These are phyloP conservation scores for Nipponacmea schrenckii DNA, from an alignment of 2,888 invertebrate genomes.

Conservation along the genomic window DNA sequence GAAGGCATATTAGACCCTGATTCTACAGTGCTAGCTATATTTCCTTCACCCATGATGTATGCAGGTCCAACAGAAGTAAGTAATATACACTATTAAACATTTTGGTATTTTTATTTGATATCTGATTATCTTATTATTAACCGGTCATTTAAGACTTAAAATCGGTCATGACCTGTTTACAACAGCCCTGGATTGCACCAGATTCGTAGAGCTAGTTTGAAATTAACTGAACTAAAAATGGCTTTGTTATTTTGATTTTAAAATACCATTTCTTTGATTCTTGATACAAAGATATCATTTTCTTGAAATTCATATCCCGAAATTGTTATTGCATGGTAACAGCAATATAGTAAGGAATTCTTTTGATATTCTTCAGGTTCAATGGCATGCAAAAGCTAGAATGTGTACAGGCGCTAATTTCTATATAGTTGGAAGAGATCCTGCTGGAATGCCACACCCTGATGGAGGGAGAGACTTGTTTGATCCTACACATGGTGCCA, in stretches of 20 bases:
- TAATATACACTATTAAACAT: neutral
- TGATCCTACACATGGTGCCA: conserved; percentile 91
- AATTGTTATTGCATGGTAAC: neutral
- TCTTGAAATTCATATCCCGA: neutral
- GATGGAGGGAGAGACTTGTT: conserved; percentile 85
- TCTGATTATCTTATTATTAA: no score
- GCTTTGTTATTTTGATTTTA: no score
- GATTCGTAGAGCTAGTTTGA: no score
- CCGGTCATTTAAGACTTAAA: no score
- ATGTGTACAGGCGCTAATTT: conserved; percentile 98
- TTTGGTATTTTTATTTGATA: neutral
- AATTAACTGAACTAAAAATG: no score
- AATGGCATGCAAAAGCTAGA: conserved; percentile 93
- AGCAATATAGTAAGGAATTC: neutral
- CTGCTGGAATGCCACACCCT: conserved; percentile 97
- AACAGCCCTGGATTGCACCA: no score
- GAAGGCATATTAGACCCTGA: conserved; percentile 81
- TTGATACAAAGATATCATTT: neutral
- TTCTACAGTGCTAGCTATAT: conserved; percentile 93
- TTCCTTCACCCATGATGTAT: conserved; percentile 99
- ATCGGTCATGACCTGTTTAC: no score
- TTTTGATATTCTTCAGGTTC: conserved; percentile 73
- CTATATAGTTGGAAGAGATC: conserved; percentile 98
- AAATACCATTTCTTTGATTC: no score
- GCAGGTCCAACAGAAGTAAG: conserved; percentile 97